Percentiles rank a stretch among this genome's conserved stretches.
These are phyloP conservation scores for Novumbra hubbsi DNA, from an alignment of 2,797 vertebrate species.

Conservation along the genomic window DNA sequence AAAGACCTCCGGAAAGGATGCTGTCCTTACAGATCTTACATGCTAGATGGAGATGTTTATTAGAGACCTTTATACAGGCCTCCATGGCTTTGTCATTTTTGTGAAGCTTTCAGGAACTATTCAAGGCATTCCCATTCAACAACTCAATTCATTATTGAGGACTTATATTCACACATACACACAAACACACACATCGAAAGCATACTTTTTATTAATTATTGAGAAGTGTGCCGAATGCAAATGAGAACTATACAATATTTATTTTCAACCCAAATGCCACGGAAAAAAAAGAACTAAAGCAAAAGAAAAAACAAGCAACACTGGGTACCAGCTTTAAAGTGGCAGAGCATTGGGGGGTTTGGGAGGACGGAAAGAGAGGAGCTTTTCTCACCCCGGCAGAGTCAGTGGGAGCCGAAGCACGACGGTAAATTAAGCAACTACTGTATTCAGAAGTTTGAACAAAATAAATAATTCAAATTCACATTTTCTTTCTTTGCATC, in stretches of 20 bases:
- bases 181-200: conserved; percentile 28
- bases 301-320: conserved; percentile 44
- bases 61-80: background rate
- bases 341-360: conserved; percentile 20
- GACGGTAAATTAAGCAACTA: conserved; percentile 47
- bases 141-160: conserved; percentile 6
- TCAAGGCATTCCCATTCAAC: background rate
- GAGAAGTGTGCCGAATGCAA: conserved; percentile 53
- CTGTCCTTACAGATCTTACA: background rate
- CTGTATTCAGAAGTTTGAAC: conserved; percentile 19
- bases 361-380: background rate
- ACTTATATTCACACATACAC: background rate
- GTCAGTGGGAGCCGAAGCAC: conserved; percentile 37
- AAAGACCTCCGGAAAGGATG: too few relatives aligned
- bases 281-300: conserved; percentile 31
- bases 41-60: background rate
- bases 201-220: conserved; percentile 60
- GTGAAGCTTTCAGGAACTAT: background rate
- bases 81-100: background rate
- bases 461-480: conserved; percentile 36
- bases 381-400: conserved; percentile 42
- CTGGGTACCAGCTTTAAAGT: conserved; percentile 46
- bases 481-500: conserved; percentile 11
- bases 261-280: conserved; percentile 43
- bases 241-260: conserved; percentile 41